Evolutionary conservation across 2,797 vertebrate species (phyloP), one percentile per base, ranked within the genome.

Genomic region (Phrynocephalus forsythii): DNA sequence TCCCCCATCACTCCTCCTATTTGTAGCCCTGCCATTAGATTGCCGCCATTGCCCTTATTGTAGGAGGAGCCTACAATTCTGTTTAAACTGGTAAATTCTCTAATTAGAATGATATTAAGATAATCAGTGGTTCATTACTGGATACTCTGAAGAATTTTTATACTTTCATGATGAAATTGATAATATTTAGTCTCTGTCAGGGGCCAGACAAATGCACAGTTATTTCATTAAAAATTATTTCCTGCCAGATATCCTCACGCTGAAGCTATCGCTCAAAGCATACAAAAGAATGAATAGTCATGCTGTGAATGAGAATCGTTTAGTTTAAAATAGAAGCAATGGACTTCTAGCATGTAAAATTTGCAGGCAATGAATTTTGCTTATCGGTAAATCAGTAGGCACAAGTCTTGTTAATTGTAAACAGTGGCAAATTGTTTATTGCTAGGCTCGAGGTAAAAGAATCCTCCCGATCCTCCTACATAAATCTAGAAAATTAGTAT

Each of bases 251-350:
- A 84, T 84, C 84, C 87, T 92, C 85, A 88, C 85, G 92, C 73
- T 24, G 69, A 79, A 72, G 50, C 82, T 84, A 63, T 56, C 84
- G 48, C 28, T 90, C 87, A 81, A 81, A 56, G 83, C 83, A 87
- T 82, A 56, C 75, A 88, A 91, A 92, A 50, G 56, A 82, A 79
- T 92, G 86, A 90, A 93, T 92, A 92, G 90, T 94, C 90, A 93
- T 91, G 71, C 73, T 85, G 88, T 30, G 60, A 30, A 50, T 87
- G 79, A 91, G 90, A 91, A 93, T 18, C 87, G 81, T 94, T 92
- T 52, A 90, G 82, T 94, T 92, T 81, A 91, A 87, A 94, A 79
- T 28, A 91, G 86, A 92, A 84, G 86, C 89, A 78, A 0, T 87
- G 7, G 90, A 50, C 90, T 82, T 82, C 94, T 86, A 78, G 72